Percentiles rank a stretch among this genome's conserved stretches.
Conservation (phyloP, 1,140 invertebrate species). For the Tetramorium simillimum region DNA sequence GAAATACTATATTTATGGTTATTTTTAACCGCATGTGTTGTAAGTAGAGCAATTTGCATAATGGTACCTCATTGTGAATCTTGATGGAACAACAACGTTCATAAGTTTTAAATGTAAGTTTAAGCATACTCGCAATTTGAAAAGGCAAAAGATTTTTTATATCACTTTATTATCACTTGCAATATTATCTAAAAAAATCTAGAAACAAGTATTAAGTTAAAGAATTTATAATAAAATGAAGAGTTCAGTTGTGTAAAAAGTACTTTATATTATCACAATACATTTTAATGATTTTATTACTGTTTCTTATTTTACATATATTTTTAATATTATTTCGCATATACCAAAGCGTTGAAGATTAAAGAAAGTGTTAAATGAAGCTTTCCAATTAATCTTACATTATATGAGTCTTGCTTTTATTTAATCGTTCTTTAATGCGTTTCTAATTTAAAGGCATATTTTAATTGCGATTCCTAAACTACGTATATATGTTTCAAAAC, state of each 20-base stretch:
- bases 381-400: neutral
- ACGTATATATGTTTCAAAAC: neutral
- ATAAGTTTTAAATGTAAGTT: neutral
- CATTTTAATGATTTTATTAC: neutral
- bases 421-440: neutral
- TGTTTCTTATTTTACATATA: neutral
- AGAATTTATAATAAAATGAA: neutral
- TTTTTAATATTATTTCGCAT: neutral
- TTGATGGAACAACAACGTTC: neutral
- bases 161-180: neutral
- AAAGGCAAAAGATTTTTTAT: neutral
- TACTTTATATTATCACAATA: neutral
- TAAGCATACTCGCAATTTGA: neutral
- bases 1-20: neutral
- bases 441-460: neutral
- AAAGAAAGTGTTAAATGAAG: too few relatives aligned
- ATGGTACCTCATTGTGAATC: neutral
- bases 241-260: neutral
- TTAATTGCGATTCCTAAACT: neutral
- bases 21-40: too few relatives aligned
- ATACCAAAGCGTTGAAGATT: neutral
- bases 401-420: neutral
- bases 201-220: neutral
- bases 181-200: neutral
- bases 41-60: neutral